These are phyloP conservation scores for Cheilosia vernalis DNA, from an alignment of 2,888 invertebrate species.

Conservation along the genomic window DNA sequence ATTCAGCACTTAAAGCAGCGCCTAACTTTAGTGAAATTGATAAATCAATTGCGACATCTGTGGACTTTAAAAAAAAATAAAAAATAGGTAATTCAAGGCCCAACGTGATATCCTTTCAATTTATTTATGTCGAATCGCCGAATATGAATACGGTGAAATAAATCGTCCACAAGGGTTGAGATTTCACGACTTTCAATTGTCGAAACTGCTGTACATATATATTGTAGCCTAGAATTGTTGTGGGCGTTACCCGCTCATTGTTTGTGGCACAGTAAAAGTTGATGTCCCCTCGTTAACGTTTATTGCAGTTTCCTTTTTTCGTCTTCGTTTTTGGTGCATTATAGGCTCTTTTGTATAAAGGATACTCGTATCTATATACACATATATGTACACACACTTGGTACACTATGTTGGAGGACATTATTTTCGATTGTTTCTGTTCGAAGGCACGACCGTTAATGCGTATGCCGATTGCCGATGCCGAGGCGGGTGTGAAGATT, in stretches of 20 bases:
- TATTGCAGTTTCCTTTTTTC: constrained; percentile 45
- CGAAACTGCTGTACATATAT: constrained; percentile 38
- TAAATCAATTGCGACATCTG: constrained; percentile 41
- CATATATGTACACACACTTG: constrained; percentile 6
- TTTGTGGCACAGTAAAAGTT: constrained; percentile 65
- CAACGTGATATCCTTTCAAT: constrained; percentile 54
- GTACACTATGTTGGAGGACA: constrained; percentile 8
- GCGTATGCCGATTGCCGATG: not conserved
- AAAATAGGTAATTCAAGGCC: constrained; percentile 37
- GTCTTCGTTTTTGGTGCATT: constrained; percentile 27
- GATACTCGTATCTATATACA: constrained; percentile 7
- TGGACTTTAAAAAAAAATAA: constrained; percentile 16
- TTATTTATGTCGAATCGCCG: constrained; percentile 44
- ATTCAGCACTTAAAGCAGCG: constrained; percentile 45
- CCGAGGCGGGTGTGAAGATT: constrained; percentile 22
- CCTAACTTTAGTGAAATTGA: constrained; percentile 57
- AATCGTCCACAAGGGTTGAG: constrained; percentile 60
- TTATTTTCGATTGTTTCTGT: constrained; percentile 42
- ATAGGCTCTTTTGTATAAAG: not conserved
- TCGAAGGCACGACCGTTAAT: not conserved
- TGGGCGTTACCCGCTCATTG: constrained; percentile 48
- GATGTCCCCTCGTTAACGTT: constrained; percentile 70
- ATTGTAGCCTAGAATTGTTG: constrained; percentile 14
- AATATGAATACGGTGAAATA: constrained; percentile 33
- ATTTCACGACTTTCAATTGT: constrained; percentile 69